phyloP scores from a whole-genome alignment of 2,113 vertebrate genomes.

The Phocoena phocoena region DNA sequence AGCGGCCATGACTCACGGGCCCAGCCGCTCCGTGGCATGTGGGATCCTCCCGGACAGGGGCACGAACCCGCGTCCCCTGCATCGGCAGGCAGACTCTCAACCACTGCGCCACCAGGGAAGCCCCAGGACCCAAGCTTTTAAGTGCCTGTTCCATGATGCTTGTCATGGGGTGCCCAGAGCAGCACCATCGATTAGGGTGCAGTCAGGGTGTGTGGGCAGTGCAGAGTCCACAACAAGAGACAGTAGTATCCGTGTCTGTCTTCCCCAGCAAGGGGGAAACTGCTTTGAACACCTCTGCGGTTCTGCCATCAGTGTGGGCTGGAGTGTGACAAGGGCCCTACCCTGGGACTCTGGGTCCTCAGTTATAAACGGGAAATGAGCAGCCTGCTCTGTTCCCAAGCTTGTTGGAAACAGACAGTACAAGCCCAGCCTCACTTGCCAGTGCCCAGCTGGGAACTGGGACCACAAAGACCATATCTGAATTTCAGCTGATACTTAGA shows the following conservation, averaged over 20 bases:
- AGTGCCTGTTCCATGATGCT: neutral
- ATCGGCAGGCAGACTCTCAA: no score
- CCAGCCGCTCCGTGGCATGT: no score
- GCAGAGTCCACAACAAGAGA: neutral
- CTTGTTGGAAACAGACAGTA: neutral
- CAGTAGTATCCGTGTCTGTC: neutral
- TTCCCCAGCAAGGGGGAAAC: neutral
- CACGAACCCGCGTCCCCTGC: no score
- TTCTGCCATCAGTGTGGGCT: neutral
- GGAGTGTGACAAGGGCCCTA: no score
- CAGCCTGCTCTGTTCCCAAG: neutral
- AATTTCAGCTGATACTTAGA: neutral
- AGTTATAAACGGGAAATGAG: neutral
- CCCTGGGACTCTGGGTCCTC: neutral
- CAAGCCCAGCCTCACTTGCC: neutral
- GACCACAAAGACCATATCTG: neutral
- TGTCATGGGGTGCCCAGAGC: neutral
- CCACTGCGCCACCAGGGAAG: no score
- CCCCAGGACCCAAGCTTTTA: neutral
- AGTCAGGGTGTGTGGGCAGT: neutral
- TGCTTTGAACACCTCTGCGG: neutral
- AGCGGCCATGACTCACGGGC: no score
- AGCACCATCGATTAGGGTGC: neutral
- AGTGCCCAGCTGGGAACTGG: neutral
- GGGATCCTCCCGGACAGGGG: no score